Percentiles rank a stretch among this genome's conserved stretches.
phyloP scores from a whole-genome alignment of 2,888 invertebrate species.

The Clusia tigrina region DNA sequence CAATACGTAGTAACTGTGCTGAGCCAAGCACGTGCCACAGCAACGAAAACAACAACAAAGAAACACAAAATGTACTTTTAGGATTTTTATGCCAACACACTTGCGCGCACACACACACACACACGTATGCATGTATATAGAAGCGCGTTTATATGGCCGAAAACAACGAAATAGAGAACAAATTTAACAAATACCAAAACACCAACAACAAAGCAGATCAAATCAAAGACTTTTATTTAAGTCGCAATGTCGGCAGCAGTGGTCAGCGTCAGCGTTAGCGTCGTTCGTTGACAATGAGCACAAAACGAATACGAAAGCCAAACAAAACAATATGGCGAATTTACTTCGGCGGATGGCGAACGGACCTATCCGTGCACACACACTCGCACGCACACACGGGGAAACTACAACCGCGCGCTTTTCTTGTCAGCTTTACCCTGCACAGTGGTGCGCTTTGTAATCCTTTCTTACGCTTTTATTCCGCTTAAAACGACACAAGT shows the following conservation, averaged over 20 bases:
- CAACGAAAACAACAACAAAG: neutral
- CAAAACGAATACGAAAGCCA: neutral
- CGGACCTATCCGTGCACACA: too few species aligned
- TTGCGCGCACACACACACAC: too few species aligned
- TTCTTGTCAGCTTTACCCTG: too few species aligned
- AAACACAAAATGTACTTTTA: too few species aligned
- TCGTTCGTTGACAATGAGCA: neutral
- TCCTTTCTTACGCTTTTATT: neutral
- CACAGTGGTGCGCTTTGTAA: too few species aligned
- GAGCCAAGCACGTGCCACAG: neutral
- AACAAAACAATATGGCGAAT: neutral
- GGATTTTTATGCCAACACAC: too few species aligned
- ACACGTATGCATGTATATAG: too few species aligned
- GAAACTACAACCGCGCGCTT: neutral
- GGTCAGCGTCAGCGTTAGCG: neutral
- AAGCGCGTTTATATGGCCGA: neutral
- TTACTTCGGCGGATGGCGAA: too few species aligned
- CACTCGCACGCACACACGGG: neutral
- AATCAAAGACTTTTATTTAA: too few species aligned
- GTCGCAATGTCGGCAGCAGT: conserved; percentile 5
- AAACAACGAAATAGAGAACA: neutral
- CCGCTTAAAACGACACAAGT: neutral
- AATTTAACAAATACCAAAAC: neutral
- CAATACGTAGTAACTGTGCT: too few species aligned
- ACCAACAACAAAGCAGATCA: neutral